Percentiles rank a stretch among this genome's conserved stretches.
These are phyloP conservation scores for Phainopepla nitens DNA, from an alignment of 2,113 vertebrate genomes.

Conservation along the genomic window DNA sequence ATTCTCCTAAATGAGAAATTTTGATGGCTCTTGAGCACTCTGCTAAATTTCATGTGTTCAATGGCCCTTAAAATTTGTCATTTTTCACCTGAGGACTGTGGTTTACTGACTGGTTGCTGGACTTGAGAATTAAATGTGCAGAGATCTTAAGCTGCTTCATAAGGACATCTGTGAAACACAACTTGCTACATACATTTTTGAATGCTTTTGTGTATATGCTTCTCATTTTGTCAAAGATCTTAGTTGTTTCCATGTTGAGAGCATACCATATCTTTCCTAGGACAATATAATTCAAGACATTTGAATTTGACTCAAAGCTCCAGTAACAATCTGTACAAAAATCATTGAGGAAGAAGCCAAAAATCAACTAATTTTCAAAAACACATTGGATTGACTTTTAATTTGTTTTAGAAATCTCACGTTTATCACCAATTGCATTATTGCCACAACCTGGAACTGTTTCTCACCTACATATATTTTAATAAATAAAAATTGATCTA, in stretches of 20 bases:
- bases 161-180: not conserved
- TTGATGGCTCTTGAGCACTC: conserved; percentile 68
- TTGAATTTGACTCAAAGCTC: not conserved
- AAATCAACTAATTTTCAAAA: not conserved
- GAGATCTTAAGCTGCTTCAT: not conserved
- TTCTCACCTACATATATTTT: not conserved
- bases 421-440: not conserved
- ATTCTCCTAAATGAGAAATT: conserved; percentile 71
- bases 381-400: not conserved
- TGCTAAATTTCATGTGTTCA: conserved; percentile 57
- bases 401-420: not conserved
- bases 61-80: conserved; percentile 72
- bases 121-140: conserved; percentile 25
- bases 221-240: not conserved
- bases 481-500: not conserved
- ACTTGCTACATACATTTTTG: not conserved
- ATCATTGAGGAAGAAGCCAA: not conserved
- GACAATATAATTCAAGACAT: not conserved
- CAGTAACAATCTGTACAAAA: not conserved
- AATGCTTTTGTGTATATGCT: not conserved
- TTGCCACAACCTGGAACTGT: not conserved
- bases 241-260: not conserved
- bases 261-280: not conserved
- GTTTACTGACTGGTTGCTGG: conserved; percentile 48
- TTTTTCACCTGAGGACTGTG: conserved; percentile 60